phyloP scores from a whole-genome alignment of 2,797 vertebrate genomes.

The Hylomyscus alleni region DNA sequence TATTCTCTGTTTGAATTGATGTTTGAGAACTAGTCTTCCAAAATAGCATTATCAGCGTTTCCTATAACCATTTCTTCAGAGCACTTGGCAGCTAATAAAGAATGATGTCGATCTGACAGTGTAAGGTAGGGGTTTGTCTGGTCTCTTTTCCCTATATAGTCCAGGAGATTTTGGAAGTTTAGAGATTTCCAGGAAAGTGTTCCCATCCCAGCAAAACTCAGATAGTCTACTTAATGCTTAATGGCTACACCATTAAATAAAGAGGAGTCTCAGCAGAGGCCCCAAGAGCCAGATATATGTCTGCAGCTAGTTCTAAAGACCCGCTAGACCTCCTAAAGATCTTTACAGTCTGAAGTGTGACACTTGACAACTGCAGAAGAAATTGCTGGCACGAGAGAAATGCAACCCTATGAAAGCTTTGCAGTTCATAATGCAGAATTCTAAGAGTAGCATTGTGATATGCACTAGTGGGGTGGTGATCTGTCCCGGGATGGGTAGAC shows the following conservation, averaged over 20 bases:
- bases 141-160: neutral
- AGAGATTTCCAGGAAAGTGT: neutral
- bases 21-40: slow-evolving; percentile 3
- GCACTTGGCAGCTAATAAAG: neutral
- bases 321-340: neutral
- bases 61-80: neutral
- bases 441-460: neutral
- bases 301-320: neutral
- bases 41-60: slow-evolving; percentile 10
- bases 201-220: neutral
- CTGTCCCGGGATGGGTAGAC: neutral
- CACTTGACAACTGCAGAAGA: neutral
- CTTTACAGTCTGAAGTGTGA: neutral
- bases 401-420: neutral
- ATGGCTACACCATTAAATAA: neutral
- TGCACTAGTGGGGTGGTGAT: neutral
- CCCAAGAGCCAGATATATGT: neutral
- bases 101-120: neutral
- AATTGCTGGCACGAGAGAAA: neutral
- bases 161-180: neutral
- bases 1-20: neutral
- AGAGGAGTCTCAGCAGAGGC: neutral
- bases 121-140: neutral
- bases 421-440: neutral
- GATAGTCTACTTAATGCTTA: neutral